Percentiles rank a stretch among this genome's conserved stretches.
These are phyloP conservation scores for Himalopsyche phryganea DNA, from an alignment of 1,140 invertebrate genomes.

Conservation along the genomic window DNA sequence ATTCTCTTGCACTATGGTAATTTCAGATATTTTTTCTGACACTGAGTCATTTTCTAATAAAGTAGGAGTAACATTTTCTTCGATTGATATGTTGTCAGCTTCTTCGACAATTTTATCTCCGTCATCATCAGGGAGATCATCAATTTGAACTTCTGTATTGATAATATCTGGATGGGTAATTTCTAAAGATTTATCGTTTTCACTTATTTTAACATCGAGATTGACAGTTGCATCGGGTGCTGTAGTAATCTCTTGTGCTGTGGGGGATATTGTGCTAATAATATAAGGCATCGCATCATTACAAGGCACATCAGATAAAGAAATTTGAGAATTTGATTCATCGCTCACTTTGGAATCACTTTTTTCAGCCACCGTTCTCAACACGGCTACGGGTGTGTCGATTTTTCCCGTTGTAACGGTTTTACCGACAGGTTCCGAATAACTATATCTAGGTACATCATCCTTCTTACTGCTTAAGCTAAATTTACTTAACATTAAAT, in stretches of 20 bases:
- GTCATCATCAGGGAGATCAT: slow-evolving; percentile 27
- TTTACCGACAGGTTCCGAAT: not conserved
- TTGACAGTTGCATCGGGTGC: slow-evolving; percentile 12
- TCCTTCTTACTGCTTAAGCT: slow-evolving; percentile 11
- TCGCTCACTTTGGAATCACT: not conserved
- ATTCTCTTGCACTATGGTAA: no score
- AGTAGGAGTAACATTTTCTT: not conserved
- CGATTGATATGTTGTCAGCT: not conserved
- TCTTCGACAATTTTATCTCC: slow-evolving; percentile 19
- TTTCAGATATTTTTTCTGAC: not conserved
- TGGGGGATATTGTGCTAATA: slow-evolving; percentile 9
- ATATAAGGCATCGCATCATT: slow-evolving; percentile 19
- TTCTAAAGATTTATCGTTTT: slow-evolving; percentile 3
- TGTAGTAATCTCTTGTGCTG: slow-evolving; percentile 4
- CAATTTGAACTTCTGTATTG: slow-evolving; percentile 27
- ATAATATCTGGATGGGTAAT: slow-evolving; percentile 18
- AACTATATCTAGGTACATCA: not conserved
- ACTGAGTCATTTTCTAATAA: not conserved
- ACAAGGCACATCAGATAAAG: slow-evolving; percentile 25
- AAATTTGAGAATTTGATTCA: slow-evolving; percentile 22
- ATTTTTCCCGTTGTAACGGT: no score
- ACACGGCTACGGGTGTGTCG: no score
- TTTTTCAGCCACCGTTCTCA: no score
- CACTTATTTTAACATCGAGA: not conserved
- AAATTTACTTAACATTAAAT: slow-evolving; percentile 19